phyloP scores from a whole-genome alignment of 2,888 invertebrate genomes.

The Himalopsyche anomala region DNA sequence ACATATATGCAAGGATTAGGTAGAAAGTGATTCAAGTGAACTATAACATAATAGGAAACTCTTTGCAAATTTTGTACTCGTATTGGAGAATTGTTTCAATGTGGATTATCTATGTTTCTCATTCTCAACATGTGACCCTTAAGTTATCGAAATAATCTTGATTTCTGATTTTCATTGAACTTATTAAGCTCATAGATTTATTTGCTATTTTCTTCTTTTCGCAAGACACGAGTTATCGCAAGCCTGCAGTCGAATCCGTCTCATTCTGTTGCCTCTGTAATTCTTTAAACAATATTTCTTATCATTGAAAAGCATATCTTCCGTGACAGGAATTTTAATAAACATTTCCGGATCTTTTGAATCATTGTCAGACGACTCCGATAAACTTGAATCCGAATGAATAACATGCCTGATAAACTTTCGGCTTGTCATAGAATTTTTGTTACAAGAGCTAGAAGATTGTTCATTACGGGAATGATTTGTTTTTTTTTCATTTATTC shows the following conservation, averaged over 20 bases:
- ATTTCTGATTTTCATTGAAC: too few relatives aligned
- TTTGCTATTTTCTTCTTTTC: background rate
- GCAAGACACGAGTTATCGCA: background rate
- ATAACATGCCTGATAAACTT: background rate
- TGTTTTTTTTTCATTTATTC: background rate
- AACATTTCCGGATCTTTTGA: constrained; percentile 47
- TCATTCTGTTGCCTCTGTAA: constrained; percentile 2
- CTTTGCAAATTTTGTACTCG: too few relatives aligned
- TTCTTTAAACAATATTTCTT: constrained; percentile 31
- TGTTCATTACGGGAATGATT: background rate
- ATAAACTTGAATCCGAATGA: background rate
- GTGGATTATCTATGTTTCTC: too few relatives aligned
- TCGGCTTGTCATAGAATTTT: background rate
- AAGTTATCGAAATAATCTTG: too few relatives aligned
- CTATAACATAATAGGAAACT: too few relatives aligned
- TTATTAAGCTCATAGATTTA: too few relatives aligned
- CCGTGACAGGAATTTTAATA: constrained; percentile 54
- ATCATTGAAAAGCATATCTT: constrained; percentile 47
- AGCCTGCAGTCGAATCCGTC: background rate
- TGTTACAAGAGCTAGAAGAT: background rate
- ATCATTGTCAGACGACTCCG: constrained; percentile 55
- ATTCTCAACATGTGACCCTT: too few relatives aligned
- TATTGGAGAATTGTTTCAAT: too few relatives aligned
- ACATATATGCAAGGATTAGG: too few relatives aligned
- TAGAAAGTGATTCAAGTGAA: too few relatives aligned